Evolutionary conservation across 1,140 invertebrate genomes (phyloP).

Genomic region (Drosophila bifasciata): DNA sequence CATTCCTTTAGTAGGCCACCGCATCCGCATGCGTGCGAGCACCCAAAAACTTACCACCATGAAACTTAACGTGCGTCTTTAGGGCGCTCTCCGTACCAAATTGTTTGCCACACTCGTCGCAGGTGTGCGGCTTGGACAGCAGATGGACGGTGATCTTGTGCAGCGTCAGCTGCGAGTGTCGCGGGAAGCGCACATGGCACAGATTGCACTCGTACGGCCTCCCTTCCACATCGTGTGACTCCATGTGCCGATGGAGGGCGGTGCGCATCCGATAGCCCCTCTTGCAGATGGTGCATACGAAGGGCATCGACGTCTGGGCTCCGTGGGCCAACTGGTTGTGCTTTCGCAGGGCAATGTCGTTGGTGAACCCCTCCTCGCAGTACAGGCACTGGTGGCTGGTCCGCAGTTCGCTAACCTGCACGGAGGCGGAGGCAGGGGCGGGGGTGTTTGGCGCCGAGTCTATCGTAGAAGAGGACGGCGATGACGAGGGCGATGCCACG

Average conservation of each 20-base stretch:
- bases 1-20: slow-evolving; percentile 40
- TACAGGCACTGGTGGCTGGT: slow-evolving; percentile 65
- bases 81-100: slow-evolving; percentile 83
- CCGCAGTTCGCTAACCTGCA: slow-evolving; percentile 53
- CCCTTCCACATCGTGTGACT: slow-evolving; percentile 74
- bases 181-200: slow-evolving; percentile 73
- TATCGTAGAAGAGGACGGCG: slow-evolving; percentile 66
- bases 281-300: slow-evolving; percentile 74
- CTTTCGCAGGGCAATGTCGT: slow-evolving; percentile 72
- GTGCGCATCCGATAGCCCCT: slow-evolving; percentile 76
- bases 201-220: slow-evolving; percentile 76
- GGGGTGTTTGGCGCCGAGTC: slow-evolving; percentile 22
- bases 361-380: slow-evolving; percentile 75
- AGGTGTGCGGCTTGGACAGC: slow-evolving; percentile 74
- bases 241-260: slow-evolving; percentile 79
- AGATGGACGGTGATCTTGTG: slow-evolving; percentile 80
- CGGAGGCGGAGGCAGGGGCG: slow-evolving; percentile 26
- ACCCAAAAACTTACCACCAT: slow-evolving; percentile 79
- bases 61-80: slow-evolving; percentile 83
- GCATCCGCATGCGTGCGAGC: slow-evolving; percentile 57
- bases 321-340: slow-evolving; percentile 75
- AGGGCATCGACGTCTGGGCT: slow-evolving; percentile 68
- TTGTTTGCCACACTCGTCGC: slow-evolving; percentile 79
- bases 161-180: slow-evolving; percentile 72
- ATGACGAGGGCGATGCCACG: slow-evolving; percentile 48